Base-by-base conservation (phyloP, 2,797 vertebrate genomes). In the Propithecus perrieri region DNA sequence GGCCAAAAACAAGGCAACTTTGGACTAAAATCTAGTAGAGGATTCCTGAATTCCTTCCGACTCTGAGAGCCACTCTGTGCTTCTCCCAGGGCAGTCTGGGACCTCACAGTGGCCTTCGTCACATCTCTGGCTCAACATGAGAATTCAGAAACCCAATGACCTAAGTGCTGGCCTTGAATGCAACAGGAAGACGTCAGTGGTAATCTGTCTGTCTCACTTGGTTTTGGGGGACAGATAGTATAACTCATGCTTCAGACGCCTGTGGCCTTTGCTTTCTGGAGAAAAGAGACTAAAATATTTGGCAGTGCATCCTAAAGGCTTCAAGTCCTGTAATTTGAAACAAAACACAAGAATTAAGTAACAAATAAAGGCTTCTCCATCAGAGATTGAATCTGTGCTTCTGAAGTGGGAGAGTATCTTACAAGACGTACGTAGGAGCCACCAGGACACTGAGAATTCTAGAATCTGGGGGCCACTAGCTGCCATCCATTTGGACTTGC, bases 341-440 rank as follows among this genome's bases (percentile, higher is more conserved):
- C 92, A 95, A 97, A 94, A 91, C 57, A 80, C 33, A 78, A 96
- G 72, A 80, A 94, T 76, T 93, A 75, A 81, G n/a, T 78, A 95
- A 89, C 76, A 72, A 69, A 85, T 13, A 38, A 89, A 83, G 43
- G 1, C 17, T 33, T 85, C 84, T 65, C 43, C 22, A 28, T 28
- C 76, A 76, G 59, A 81, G 35, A 65, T 4, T n/a, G 46, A 94
- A 84, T 71, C 43, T 46, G 22, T 85, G 50, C 74, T 91, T 94
- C 15, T 48, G 41, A 50, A 28, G 11, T 30, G 28, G 74, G n/a
- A 95, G 80, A 79, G 2, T 11, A 76, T n/a, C 87, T 72, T 43
- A 15, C 80, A 88, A 46, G 38, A 78, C 7, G 1, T n/a, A 22
- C 14, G 5, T 0, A 55, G 35, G 67, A 67, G 65, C 46, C 24